Percentiles rank a stretch among this genome's conserved stretches.
phyloP scores from a whole-genome alignment of 1,140 invertebrate species.

The Thaumatotibia leucotreta region DNA sequence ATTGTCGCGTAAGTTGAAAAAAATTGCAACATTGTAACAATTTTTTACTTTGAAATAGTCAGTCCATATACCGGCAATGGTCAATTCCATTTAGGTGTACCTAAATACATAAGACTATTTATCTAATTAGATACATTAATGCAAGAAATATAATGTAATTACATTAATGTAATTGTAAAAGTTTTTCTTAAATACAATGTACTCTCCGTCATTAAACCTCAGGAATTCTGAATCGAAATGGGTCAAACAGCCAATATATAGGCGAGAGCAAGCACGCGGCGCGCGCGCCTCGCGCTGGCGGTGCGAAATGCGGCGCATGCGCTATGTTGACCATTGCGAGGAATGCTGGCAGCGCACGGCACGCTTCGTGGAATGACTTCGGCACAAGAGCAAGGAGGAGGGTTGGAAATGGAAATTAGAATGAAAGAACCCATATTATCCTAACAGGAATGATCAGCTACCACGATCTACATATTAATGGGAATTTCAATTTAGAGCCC shows the following conservation, averaged over 20 bases:
- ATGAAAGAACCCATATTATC: too few species aligned
- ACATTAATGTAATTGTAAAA: neutral
- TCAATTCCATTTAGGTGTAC: too few species aligned
- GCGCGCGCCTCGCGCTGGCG: neutral
- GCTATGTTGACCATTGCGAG: constrained; percentile 32
- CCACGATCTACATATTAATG: too few species aligned
- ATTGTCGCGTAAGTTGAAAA: too few species aligned
- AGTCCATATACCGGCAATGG: too few species aligned
- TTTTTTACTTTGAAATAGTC: too few species aligned
- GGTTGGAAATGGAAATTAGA: neutral
- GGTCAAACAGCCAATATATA: constrained; percentile 4
- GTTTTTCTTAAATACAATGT: neutral
- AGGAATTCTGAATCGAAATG: neutral
- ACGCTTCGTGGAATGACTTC: constrained; percentile 12
- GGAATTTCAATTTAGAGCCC: too few species aligned
- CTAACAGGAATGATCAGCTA: too few species aligned
- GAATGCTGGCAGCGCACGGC: constrained; percentile 20
- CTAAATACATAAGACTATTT: too few species aligned
- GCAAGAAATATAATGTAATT: too few species aligned
- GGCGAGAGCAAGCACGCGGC: neutral
- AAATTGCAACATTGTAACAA: too few species aligned
- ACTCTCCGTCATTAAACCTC: neutral
- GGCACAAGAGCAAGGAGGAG: neutral
- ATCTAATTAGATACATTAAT: too few species aligned
- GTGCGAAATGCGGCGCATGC: constrained; percentile 9